Conservation (phyloP, 2,113 vertebrate genomes). For the Thunnus thynnus region DNA sequence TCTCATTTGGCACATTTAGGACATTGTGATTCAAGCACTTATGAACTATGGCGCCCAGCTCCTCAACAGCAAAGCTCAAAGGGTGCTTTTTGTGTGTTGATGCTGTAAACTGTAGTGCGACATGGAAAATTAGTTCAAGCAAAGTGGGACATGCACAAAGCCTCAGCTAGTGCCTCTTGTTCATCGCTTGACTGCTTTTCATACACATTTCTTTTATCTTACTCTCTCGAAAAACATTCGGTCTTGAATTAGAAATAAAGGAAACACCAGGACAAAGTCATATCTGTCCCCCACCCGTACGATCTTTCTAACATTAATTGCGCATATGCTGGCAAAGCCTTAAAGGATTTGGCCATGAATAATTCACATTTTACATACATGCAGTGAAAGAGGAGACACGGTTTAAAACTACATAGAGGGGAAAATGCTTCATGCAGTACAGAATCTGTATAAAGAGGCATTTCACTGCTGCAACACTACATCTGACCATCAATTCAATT, state of each 20-base stretch:
- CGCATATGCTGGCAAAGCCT: constrained; percentile 33
- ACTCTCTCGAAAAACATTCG: constrained; percentile 8
- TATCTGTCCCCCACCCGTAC: neutral
- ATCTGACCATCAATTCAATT: constrained; percentile 26
- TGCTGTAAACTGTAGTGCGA: constrained; percentile 62
- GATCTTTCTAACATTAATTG: constrained; percentile 30
- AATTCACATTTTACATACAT: constrained; percentile 58
- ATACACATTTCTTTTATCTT: constrained; percentile 16
- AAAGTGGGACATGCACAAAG: constrained; percentile 75
- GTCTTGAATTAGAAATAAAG: constrained; percentile 43
- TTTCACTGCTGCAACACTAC: constrained; percentile 13
- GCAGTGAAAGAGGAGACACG: neutral
- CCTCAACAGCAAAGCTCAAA: constrained; percentile 49
- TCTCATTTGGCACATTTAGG: constrained; percentile 63
- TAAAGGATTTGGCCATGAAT: constrained; percentile 55
- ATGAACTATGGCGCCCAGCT: constrained; percentile 26
- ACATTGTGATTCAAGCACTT: constrained; percentile 50
- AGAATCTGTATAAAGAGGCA: constrained; percentile 35
- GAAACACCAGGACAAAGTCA: constrained; percentile 25
- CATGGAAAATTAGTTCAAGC: constrained; percentile 69
- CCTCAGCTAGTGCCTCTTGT: constrained; percentile 32
- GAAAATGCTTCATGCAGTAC: constrained; percentile 22
- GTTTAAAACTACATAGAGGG: constrained; percentile 25
- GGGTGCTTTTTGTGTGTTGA: constrained; percentile 55
- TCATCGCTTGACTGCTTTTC: constrained; percentile 48